A percentile compares a stretch with the other conserved stretches of the same genome.
phyloP scores from a whole-genome alignment of 2,888 invertebrate genomes.

The Xiphydria camelus region DNA sequence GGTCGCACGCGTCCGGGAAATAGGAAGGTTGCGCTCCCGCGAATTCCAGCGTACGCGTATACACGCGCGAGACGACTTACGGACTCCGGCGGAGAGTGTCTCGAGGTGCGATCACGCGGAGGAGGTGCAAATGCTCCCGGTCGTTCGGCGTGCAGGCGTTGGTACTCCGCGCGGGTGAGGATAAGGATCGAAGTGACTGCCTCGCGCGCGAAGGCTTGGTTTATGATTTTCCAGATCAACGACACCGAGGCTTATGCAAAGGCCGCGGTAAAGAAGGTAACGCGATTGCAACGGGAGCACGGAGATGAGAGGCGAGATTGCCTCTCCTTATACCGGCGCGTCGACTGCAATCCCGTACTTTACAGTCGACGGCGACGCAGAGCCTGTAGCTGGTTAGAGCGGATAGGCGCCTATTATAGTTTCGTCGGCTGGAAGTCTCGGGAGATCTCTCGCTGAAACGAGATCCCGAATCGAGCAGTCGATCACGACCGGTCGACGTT shows the following conservation, averaged over 20 bases:
- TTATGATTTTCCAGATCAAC: conserved; percentile 4
- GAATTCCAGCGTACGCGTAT: neutral
- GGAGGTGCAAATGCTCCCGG: conserved; percentile 8
- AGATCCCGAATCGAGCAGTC: too few species aligned
- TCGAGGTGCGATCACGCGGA: conserved; percentile 4
- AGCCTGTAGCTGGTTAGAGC: too few species aligned
- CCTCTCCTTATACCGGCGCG: conserved; percentile 27
- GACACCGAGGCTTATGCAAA: conserved; percentile 1
- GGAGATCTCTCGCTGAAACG: too few species aligned
- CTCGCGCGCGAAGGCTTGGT: neutral
- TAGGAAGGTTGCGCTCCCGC: conserved; percentile 4
- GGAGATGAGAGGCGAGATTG: conserved; percentile 43
- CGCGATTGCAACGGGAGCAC: conserved; percentile 34
- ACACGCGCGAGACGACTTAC: conserved; percentile 9
- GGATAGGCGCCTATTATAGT: too few species aligned
- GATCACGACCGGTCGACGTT: too few species aligned
- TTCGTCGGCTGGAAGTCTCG: too few species aligned
- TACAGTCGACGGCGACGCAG: conserved; percentile 12
- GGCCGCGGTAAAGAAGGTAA: conserved; percentile 27
- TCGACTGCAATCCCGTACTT: conserved; percentile 11
- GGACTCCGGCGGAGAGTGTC: conserved; percentile 2
- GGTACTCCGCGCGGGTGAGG: too few species aligned
- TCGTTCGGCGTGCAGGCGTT: too few species aligned
- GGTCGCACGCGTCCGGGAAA: conserved; percentile 21
- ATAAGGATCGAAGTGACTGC: conserved; percentile 1